Conservation (phyloP, 2,888 invertebrate species). For the Diloba caeruleocephala region DNA sequence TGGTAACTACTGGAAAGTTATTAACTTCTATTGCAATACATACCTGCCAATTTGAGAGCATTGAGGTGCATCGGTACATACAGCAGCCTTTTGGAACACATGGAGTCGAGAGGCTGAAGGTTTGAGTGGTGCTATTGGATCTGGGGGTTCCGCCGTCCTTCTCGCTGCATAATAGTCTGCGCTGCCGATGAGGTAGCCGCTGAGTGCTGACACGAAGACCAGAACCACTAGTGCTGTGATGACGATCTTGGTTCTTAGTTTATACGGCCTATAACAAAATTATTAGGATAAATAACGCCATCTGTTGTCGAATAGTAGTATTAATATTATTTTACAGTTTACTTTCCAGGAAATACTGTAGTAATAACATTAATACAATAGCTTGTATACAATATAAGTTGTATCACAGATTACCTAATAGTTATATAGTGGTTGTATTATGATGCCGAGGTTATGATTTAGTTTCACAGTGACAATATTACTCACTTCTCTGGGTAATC, state of each 20-base stretch:
- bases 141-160: conserved; percentile 87
- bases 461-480: conserved; percentile 20
- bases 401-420: background rate
- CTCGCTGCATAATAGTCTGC: conserved; percentile 61
- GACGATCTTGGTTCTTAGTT: conserved; percentile 70
- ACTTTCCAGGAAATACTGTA: conserved; percentile 8
- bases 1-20: too few species aligned
- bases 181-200: conserved; percentile 73
- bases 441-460: background rate
- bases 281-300: conserved; percentile 46
- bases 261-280: conserved; percentile 76
- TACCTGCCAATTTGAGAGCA: conserved; percentile 95
- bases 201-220: conserved; percentile 73
- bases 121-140: conserved; percentile 90
- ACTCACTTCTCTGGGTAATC: conserved; percentile 79
- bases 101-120: conserved; percentile 92
- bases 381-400: too few species aligned
- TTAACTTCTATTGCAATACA: conserved; percentile 49
- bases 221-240: conserved; percentile 66
- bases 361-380: conserved; percentile 1
- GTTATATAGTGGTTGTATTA: background rate
- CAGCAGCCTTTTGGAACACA: conserved; percentile 91
- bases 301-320: conserved; percentile 56
- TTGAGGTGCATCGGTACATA: conserved; percentile 93
- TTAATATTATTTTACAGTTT: background rate